phyloP scores from a whole-genome alignment of 2,113 vertebrate species.

The Himantopus leucocephalus region DNA sequence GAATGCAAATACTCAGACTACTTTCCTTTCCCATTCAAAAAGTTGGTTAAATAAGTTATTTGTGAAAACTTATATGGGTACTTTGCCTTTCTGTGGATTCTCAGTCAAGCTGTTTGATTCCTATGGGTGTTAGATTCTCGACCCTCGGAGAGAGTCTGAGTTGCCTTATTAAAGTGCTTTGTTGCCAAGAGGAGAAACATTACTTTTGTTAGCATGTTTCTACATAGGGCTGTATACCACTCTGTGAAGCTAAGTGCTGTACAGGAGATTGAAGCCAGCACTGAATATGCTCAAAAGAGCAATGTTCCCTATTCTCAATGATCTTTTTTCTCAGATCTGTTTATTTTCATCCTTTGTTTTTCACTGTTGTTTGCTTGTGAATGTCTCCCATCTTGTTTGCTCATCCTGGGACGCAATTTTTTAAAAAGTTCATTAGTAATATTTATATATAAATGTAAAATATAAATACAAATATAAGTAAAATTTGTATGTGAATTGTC shows the following conservation, averaged over 20 bases:
- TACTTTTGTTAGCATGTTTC: neutral
- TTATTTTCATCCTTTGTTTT: neutral
- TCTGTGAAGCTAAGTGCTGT: neutral
- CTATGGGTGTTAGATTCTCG: neutral
- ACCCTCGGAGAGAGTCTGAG: neutral
- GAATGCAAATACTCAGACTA: neutral
- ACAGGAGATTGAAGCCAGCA: neutral
- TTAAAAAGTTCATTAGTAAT: rapidly evolving
- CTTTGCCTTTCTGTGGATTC: neutral
- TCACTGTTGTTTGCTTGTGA: neutral
- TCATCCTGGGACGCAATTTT: neutral
- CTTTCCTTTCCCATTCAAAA: neutral
- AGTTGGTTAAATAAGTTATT: neutral
- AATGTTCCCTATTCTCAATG: neutral
- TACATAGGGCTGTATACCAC: neutral
- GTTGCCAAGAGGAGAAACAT: neutral
- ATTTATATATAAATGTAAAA: neutral
- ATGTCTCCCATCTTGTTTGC: neutral
- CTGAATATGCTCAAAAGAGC: neutral
- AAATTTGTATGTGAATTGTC: neutral
- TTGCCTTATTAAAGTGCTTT: neutral
- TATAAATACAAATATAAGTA: neutral
- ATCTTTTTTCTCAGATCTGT: neutral
- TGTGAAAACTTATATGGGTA: neutral
- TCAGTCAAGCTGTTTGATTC: neutral